Evolutionary conservation across 2,113 vertebrate genomes (phyloP), one percentile per base, ranked within the genome.

Genomic region (Oenanthe melanoleuca): DNA sequence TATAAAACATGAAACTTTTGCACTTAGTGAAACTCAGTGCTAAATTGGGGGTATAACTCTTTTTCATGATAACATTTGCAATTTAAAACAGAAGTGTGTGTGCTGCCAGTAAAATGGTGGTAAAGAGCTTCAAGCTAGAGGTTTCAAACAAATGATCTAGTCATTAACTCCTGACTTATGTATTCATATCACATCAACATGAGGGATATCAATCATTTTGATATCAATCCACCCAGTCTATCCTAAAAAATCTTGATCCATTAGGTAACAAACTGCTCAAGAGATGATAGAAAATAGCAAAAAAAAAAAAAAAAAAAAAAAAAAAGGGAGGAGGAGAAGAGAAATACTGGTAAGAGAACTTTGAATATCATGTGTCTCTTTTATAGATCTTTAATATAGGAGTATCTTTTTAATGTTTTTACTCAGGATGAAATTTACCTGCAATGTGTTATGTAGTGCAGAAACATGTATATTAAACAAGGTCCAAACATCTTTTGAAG

Each of bases 1-100:
- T 86, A 88, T 90, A 83, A 94, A 96, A 45, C 50, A 70, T n/a
- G 49, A 81, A 86, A 84, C 61, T 80, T 78, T 71, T 87, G 67
- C 86, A 86, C 53, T 80, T 66, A 73, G 80, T 93, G 89, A 88
- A 95, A 88, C 70, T 79, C 33, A 23, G 50, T 44, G 79, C 34
- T 93, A 57, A 86, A 90, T 84, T 69, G 37, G 29, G 65, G 31
- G 17, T 63, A 91, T 77, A 94, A 93, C 14, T 96, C 81, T 92
- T 70, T 75, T 80, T 78, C 61, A 71, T 83, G 22, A 6, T 67
- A 94, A 81, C 28, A 81, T 60, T 74, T 93, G n/a, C 65, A 89
- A 79, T 85, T 94, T 88, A 47, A 80, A 92, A 75, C 64, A 59
- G 38, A 75, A 82, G 29, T 26, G 12, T 33, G 7, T 73, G 26